phyloP scores from a whole-genome alignment of 2,888 invertebrate species.

The Epinotia demarniana region DNA sequence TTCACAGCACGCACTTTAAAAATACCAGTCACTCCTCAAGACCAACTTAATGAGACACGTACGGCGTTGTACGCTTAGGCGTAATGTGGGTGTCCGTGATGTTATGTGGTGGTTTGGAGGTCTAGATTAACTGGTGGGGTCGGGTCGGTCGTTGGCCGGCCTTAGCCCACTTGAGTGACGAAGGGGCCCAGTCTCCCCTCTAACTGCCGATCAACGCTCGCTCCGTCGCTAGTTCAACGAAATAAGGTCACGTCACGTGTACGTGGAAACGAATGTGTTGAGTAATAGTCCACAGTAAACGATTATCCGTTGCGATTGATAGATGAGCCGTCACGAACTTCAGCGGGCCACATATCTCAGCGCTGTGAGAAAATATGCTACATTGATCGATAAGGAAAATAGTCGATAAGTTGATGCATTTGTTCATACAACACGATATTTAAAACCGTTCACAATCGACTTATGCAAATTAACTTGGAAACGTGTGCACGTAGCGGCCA shows the following conservation, averaged over 20 bases:
- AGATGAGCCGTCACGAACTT: conserved; percentile 23
- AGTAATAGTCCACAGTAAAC: conserved; percentile 23
- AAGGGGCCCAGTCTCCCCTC: conserved; percentile 72
- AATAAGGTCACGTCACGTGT: conserved; percentile 61
- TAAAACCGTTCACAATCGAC: conserved; percentile 18
- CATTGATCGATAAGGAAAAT: conserved; percentile 1
- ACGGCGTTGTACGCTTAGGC: conserved; percentile 44
- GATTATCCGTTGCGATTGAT: conserved; percentile 27
- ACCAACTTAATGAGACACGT: conserved; percentile 57
- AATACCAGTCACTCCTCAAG: conserved; percentile 56
- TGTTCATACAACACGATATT: background rate
- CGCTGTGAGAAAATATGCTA: conserved; percentile 4
- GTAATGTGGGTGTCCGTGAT: conserved; percentile 47
- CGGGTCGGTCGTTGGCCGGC: conserved; percentile 75
- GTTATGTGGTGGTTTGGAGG: conserved; percentile 52
- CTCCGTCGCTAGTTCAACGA: conserved; percentile 61
- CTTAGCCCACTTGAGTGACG: conserved; percentile 81
- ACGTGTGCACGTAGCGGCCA: conserved; percentile 27
- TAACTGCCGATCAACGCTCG: conserved; percentile 65
- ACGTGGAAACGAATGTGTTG: conserved; percentile 33
- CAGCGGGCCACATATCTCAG: conserved; percentile 14
- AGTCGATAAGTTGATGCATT: background rate
- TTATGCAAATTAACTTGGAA: conserved; percentile 20
- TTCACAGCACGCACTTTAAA: conserved; percentile 61
- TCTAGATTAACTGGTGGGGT: conserved; percentile 58